Base-by-base conservation (phyloP, 2,888 invertebrate genomes). In the Lutraria lutraria region DNA sequence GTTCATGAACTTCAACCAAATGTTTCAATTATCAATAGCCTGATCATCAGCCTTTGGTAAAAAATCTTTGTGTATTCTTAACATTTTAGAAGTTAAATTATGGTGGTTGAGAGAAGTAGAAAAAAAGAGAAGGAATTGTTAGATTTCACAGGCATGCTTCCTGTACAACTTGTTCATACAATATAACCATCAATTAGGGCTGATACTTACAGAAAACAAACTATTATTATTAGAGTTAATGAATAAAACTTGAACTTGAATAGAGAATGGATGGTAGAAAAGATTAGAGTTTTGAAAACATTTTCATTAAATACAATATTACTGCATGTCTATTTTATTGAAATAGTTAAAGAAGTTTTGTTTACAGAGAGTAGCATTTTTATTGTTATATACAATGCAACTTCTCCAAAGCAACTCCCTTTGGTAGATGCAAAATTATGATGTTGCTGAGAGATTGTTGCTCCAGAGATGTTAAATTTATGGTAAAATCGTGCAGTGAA, bases 141-240 rank as follows among this genome's bases (percentile, higher is more conserved):
- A n/a, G 63, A 68, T 68, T 68, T 68, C 63, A 68, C 21, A 68
- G 63, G n/a, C 63, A 25, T 25, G 63, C 25, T 68, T 68, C 63
- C 63, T 68, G 63, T 25, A 68, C 63, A n/a, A 68, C 25, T 25
- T 6, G 6, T 0, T 68, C 25, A 12, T 25, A 68, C 25, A 68
- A 68, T 68, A 6, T 12, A 25, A 25, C 25, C n/a, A 68, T 68
- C 63, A 68, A 68, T 68, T 25, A n/a, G 63, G 6, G 6, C 63
- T 68, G 8, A 25, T 68, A 25, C n/a, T 68, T n/a, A 68, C 25
- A 25, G n/a, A 43, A 21, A 68, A 68, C 63, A 25, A 25, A 25
- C n/a, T 68, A 25, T 68, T 68, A 68, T 68, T 68, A 12, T 68
- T 68, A n/a, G 10, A 68, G 63, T 25, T 10, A 68, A 68, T 25